These are phyloP conservation scores for Choristoneura fumiferana DNA, from an alignment of 1,140 invertebrate genomes.

Conservation along the genomic window DNA sequence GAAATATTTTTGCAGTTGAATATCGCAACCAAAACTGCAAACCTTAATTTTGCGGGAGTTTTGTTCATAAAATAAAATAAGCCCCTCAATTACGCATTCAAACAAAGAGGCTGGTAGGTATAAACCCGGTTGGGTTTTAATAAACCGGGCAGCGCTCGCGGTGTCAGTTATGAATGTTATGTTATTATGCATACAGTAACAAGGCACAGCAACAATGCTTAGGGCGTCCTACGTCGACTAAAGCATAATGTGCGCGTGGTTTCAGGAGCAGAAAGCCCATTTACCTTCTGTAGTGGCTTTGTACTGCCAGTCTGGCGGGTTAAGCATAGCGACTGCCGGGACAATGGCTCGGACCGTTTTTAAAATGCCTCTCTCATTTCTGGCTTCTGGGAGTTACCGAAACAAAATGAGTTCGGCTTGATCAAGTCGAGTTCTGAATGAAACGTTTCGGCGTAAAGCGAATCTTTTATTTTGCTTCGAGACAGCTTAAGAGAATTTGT, in stretches of 20 bases:
- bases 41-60: conserved; percentile 10
- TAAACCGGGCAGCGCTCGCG: conserved; percentile 37
- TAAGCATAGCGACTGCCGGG: conserved; percentile 49
- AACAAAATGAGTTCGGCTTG: conserved; percentile 36
- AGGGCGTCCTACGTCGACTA: conserved; percentile 32
- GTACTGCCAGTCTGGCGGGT: conserved; percentile 50
- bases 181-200: conserved; percentile 51
- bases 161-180: conserved; percentile 56
- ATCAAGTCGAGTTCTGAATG: conserved; percentile 31
- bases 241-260: conserved; percentile 46
- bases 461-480: conserved; percentile 17
- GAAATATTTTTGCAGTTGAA: too few species aligned
- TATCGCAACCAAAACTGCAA: too few species aligned
- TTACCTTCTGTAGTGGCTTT: conserved; percentile 61
- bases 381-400: conserved; percentile 36
- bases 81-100: conserved; percentile 48
- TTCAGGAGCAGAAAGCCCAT: conserved; percentile 57
- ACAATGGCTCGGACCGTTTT: conserved; percentile 54
- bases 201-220: conserved; percentile 39
- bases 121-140: conserved; percentile 48
- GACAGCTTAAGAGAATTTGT: conserved; percentile 12
- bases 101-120: conserved; percentile 37
- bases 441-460: conserved; percentile 25
- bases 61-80: conserved; percentile 45
- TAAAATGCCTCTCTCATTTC: conserved; percentile 47